Percentiles rank a stretch among this genome's conserved stretches.
Conservation (phyloP, 2,888 invertebrate species). For the Lasioglossum zephyrum region DNA sequence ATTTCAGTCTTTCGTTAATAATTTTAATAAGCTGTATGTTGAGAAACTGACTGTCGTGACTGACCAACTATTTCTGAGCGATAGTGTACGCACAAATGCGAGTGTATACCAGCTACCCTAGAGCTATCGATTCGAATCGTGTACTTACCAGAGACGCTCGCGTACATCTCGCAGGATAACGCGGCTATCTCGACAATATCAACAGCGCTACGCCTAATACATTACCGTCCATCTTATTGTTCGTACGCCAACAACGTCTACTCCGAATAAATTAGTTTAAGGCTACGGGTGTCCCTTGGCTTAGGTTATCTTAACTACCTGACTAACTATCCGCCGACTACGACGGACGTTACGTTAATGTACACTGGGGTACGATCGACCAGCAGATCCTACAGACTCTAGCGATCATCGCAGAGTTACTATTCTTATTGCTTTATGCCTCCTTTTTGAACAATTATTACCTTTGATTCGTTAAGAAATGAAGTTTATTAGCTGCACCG, state of each 20-base stretch:
- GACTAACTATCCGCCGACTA: constrained; percentile 43
- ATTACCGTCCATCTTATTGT: constrained; percentile 45
- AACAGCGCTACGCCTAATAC: constrained; percentile 11
- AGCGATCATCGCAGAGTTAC: not conserved
- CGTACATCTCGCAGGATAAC: constrained; percentile 12
- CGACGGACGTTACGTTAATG: constrained; percentile 48
- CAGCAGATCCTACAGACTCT: constrained; percentile 8
- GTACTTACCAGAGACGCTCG: not conserved
- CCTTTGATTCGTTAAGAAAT: not conserved
- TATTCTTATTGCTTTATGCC: not conserved
- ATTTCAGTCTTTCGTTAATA: not conserved
- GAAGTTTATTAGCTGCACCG: not conserved
- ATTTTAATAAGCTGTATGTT: not conserved
- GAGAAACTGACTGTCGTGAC: not conserved
- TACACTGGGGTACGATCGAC: constrained; percentile 53
- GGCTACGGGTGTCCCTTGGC: constrained; percentile 63
- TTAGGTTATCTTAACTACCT: constrained; percentile 49
- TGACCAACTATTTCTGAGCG: not conserved
- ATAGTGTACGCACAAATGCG: constrained; percentile 27
- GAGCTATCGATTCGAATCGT: constrained; percentile 10
- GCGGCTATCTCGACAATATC: not conserved
- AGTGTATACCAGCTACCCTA: not conserved
- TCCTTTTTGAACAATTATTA: not conserved
- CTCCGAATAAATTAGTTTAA: constrained; percentile 77
- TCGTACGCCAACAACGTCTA: constrained; percentile 66